Base-by-base conservation (phyloP, 2,113 vertebrate genomes). In the Acrocephalus kingi region DNA sequence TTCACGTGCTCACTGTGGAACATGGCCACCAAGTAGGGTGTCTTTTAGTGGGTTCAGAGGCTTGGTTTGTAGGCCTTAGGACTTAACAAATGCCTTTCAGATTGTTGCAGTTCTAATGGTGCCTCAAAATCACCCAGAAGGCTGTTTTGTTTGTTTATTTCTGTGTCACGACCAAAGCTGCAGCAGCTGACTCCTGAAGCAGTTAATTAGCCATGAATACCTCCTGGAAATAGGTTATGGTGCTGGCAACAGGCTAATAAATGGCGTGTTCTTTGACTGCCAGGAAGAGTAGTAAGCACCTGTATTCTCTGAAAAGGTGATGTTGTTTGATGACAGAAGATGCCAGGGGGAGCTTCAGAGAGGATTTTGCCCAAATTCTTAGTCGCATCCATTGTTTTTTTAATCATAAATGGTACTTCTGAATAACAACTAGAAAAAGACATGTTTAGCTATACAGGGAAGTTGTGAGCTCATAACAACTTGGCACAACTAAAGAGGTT, bases 151-250 rank as follows among this genome's bases (percentile, higher is more conserved):
- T 68, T 79, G 6, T 68, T 73, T 84, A 18, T 90, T 92, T 84
- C 46, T 77, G 27, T 74, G 83, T 17, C 43, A 15, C 25, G 43
- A 62, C 15, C n/a, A 85, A 84, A 79, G 71, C 43, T 90, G 51
- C 39, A 22, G 72, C 67, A 76, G n/a, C 54, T 92, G 68, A 55
- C 52, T 96, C 30, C 43, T 74, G 68, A 66, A 84, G 58, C 43
- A 30, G 39, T 30, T 83, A 73, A 92, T 93, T 91, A 91, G 23
- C 35, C 77, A 56, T 71, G 64, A 90, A 55, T 77, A 80, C 13
- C 33, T 80, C 31, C 68, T 94, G 83, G 73, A 88, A 96, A 19
- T 92, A 90, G 67, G 91, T 96, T 96, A 35, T 89, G 73, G 33
- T 37, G 16, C 56, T 89, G 33, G 59, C 30, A 74, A 23, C 33